Conservation (phyloP, 2,888 invertebrate genomes). For the Heliconius ethilla region DNA sequence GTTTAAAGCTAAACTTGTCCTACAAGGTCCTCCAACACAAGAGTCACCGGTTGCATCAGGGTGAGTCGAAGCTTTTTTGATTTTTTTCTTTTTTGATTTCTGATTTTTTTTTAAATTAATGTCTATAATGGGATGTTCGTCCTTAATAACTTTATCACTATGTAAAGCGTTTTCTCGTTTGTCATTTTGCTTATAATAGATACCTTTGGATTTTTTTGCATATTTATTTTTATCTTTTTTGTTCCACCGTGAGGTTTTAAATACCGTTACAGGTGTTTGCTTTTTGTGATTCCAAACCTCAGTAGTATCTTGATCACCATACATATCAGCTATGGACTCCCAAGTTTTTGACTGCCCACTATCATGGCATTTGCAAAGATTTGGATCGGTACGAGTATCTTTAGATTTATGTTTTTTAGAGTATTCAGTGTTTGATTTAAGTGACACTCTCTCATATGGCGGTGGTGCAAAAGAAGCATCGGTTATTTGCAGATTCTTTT, state of each 20-base stretch:
- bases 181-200: slow-evolving; percentile 17
- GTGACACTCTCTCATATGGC: background rate
- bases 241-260: background rate
- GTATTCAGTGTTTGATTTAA: slow-evolving; percentile 10
- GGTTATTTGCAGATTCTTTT: slow-evolving; percentile 15
- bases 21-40: slow-evolving; percentile 32
- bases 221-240: slow-evolving; percentile 13
- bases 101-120: slow-evolving; percentile 23
- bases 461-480: slow-evolving; percentile 16
- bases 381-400: slow-evolving; percentile 13
- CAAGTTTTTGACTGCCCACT: slow-evolving; percentile 33
- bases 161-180: background rate
- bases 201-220: slow-evolving; percentile 28
- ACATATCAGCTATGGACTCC: slow-evolving; percentile 43
- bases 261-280: slow-evolving; percentile 17
- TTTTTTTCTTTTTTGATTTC: slow-evolving; percentile 10
- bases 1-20: background rate
- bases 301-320: slow-evolving; percentile 44
- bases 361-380: slow-evolving; percentile 32
- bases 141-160: background rate
- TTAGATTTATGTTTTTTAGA: slow-evolving; percentile 20
- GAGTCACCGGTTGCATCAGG: slow-evolving; percentile 32
- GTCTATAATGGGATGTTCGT: slow-evolving; percentile 13
- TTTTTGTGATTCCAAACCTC: slow-evolving; percentile 35
- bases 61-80: slow-evolving; percentile 4